These are phyloP conservation scores for Apis dorsata DNA, from an alignment of 1,140 invertebrate species.

Conservation along the genomic window DNA sequence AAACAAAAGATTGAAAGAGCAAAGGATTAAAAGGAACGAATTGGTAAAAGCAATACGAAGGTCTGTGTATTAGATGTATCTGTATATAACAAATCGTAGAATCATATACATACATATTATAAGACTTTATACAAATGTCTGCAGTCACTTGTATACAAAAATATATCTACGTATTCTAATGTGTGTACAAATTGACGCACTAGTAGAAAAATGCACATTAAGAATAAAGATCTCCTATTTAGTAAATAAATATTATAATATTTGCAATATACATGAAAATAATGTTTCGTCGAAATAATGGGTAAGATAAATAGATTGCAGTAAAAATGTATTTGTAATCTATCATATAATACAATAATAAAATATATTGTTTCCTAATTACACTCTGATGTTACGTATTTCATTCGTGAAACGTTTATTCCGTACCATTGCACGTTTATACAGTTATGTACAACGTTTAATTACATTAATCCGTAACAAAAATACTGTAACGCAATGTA, in stretches of 20 bases:
- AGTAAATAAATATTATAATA: slow-evolving; percentile 21
- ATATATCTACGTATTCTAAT: background rate
- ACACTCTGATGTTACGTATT: background rate
- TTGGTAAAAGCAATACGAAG: slow-evolving; percentile 21
- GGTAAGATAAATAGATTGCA: background rate
- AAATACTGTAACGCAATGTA: slow-evolving; percentile 38
- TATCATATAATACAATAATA: slow-evolving; percentile 17
- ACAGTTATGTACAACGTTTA: slow-evolving; percentile 60
- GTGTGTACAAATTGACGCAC: slow-evolving; percentile 7
- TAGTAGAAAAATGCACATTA: slow-evolving; percentile 5
- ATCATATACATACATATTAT: slow-evolving; percentile 23
- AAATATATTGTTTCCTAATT: slow-evolving; percentile 31
- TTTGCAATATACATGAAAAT: slow-evolving; percentile 13
- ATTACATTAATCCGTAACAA: slow-evolving; percentile 50
- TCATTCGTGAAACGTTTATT: slow-evolving; percentile 36
- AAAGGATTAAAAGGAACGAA: background rate
- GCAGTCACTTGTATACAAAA: slow-evolving; percentile 16
- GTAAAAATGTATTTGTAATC: slow-evolving; percentile 20
- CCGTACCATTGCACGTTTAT: slow-evolving; percentile 56
- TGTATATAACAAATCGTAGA: slow-evolving; percentile 15
- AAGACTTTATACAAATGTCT: slow-evolving; percentile 9
- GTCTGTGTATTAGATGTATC: slow-evolving; percentile 43
- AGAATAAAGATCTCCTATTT: background rate
- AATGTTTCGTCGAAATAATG: background rate
- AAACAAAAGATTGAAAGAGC: background rate